Conservation (phyloP, 1,140 invertebrate species). For the Lineus longissimus region DNA sequence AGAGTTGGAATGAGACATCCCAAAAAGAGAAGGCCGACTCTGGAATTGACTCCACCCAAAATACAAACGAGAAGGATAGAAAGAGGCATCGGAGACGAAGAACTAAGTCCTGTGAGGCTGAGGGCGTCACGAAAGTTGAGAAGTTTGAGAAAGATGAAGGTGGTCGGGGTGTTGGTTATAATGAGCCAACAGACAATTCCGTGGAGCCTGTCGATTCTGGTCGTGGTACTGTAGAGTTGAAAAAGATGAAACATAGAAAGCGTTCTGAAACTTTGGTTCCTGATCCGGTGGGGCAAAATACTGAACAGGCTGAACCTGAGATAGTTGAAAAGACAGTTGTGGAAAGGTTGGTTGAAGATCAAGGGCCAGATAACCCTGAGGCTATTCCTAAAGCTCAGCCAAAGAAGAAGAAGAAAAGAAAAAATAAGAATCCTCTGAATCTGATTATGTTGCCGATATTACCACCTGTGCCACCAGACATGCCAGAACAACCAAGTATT, state of each 20-base stretch:
- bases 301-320: too few relatives aligned
- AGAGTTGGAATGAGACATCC: not conserved
- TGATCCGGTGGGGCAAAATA: not conserved
- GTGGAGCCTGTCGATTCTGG: not conserved
- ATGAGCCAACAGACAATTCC: not conserved
- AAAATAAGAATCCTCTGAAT: not conserved
- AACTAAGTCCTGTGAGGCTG: not conserved
- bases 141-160: not conserved
- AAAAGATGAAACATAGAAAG: too few relatives aligned
- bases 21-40: not conserved
- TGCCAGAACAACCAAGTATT: not conserved
- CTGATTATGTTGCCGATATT: not conserved
- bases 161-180: not conserved
- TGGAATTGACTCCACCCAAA: not conserved
- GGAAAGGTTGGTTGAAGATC: too few relatives aligned
- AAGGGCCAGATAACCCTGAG: too few relatives aligned
- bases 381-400: too few relatives aligned
- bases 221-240: not conserved
- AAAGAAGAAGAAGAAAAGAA: not conserved
- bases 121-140: not conserved
- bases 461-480: not conserved
- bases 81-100: not conserved
- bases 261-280: not conserved
- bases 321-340: too few relatives aligned
- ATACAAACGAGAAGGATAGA: not conserved